Evolutionary conservation across 2,113 vertebrate genomes (phyloP), one percentile per base, ranked within the genome.

Genomic region (Pollimyrus isidori): DNA sequence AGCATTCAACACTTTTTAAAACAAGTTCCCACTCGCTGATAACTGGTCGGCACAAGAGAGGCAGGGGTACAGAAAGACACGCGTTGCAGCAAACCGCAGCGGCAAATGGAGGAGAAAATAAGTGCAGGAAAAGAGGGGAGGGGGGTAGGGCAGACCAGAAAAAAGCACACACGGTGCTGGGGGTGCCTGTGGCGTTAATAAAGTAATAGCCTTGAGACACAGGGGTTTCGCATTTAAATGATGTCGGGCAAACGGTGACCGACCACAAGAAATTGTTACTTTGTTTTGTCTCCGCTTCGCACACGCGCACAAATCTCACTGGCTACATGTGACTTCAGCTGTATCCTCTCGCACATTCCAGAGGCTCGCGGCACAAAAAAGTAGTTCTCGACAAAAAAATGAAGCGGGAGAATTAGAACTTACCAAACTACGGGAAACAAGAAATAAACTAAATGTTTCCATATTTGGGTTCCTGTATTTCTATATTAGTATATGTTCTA

Each of bases 301-400:
- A 95, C 94, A 94, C 92, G 88, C 92, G 91, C 91, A 93, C 95
- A 94, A 92, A 93, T 93, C 94, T 87, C 92, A 91, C 62, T 73
- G 21, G 91, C 90, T 92, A 84, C 30, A 45, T 88, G 9, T 84
- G 91, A 93, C 82, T 94, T n/a, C 10, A 7, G 9, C 11, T 5
- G 89, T 95, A 92, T 94, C 92, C 94, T 42, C 95, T 92, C 96
- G 94, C 96, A 86, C 96, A 96, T 96, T 96, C 96, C 96, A 95
- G 94, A 96, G 95, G 93, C 95, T 92, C 94, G 88, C 93, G 93
- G 93, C 93, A 93, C 93, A 92, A 93, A 53, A 91, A 96, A 94
- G 73, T 95, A 96, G 96, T 89, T 4, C 94, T 90, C 89, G 88
- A 46, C 2, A 53, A 53, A 53, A 53, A 52, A 39, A 42, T 19